Evolutionary conservation across 2,113 vertebrate species (phyloP).

Genomic region (Phocoena sinus): DNA sequence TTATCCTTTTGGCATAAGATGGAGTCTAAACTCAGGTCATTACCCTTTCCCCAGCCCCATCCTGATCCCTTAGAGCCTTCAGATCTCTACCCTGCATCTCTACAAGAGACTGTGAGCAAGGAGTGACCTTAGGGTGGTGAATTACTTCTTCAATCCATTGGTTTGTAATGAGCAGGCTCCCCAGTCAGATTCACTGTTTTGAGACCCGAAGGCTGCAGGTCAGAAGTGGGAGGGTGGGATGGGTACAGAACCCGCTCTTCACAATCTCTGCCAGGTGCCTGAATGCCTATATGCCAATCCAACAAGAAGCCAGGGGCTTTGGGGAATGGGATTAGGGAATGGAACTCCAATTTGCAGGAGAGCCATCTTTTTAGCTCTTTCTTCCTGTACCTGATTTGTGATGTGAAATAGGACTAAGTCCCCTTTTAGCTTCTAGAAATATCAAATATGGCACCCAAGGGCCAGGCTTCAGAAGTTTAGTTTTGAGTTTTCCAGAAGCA

Average conservation of each 20-base stretch:
- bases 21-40: background rate
- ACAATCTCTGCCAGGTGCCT: constrained; percentile 50
- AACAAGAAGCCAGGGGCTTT: constrained; percentile 49
- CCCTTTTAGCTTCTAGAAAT: constrained; percentile 46
- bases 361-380: constrained; percentile 60
- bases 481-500: constrained; percentile 29
- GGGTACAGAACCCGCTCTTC: constrained; percentile 58
- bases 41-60: background rate
- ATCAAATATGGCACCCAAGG: constrained; percentile 21
- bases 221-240: background rate
- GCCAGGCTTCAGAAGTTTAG: background rate
- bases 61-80: background rate
- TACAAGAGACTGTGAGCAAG: background rate
- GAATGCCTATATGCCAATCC: constrained; percentile 39
- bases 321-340: background rate
- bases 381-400: constrained; percentile 53
- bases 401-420: constrained; percentile 58
- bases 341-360: background rate
- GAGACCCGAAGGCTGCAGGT: background rate
- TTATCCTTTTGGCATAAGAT: background rate
- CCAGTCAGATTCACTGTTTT: background rate
- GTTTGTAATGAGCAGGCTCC: background rate
- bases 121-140: constrained; percentile 36
- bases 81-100: background rate
- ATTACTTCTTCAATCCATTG: constrained; percentile 1